Conservation (phyloP, 2,113 vertebrate genomes). For the Rhabdornis inornatus region DNA sequence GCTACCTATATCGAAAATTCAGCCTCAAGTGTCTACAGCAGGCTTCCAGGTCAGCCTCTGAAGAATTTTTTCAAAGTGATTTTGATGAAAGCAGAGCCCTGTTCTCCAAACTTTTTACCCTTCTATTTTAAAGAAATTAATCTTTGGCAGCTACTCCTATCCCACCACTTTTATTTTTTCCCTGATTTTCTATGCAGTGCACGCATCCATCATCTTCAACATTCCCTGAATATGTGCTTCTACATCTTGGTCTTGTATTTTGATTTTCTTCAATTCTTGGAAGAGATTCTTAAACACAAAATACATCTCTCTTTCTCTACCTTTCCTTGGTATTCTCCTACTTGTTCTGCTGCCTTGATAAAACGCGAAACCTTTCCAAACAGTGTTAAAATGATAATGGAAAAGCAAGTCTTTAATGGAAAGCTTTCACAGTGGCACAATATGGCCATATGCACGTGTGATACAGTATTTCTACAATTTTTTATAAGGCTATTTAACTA, state of each 20-base stretch:
- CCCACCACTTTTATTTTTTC: not conserved
- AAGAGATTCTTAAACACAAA: not conserved
- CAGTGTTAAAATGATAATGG: not conserved
- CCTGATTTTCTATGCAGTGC: not conserved
- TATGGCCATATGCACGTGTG: fast-evolving
- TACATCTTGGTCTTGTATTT: not conserved
- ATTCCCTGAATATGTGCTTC: not conserved
- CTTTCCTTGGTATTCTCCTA: not conserved
- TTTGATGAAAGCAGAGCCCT: not conserved
- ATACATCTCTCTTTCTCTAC: not conserved
- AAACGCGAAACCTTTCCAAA: not conserved
- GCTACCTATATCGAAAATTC: not conserved
- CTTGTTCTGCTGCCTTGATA: not conserved
- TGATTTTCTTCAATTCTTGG: not conserved
- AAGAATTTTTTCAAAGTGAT: not conserved
- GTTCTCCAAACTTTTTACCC: not conserved
- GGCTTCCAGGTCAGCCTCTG: not conserved
- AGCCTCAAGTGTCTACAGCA: not conserved
- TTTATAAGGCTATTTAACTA: not conserved
- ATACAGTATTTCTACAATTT: too few species aligned
- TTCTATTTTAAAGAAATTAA: not conserved
- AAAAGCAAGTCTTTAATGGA: not conserved
- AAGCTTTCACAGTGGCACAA: not conserved
- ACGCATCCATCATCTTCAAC: not conserved
- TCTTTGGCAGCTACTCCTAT: not conserved